phyloP scores from a whole-genome alignment of 2,888 invertebrate genomes.

The Lycaena phlaeas region DNA sequence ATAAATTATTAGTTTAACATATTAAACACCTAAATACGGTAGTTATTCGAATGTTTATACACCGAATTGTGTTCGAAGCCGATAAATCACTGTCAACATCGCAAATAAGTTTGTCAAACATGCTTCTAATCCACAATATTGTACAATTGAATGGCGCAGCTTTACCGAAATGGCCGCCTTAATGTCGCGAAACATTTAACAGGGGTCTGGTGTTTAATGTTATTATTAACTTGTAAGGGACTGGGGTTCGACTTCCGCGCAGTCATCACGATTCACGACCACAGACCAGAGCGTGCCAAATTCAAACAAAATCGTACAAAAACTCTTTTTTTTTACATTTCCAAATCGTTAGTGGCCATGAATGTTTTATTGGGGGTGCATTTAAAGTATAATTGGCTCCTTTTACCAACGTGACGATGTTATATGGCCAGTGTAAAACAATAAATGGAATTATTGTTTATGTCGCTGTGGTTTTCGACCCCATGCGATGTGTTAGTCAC shows the following conservation, averaged over 20 bases:
- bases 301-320: conserved; percentile 19
- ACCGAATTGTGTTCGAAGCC: no score
- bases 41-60: no score
- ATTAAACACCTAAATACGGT: no score
- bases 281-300: conserved; percentile 48
- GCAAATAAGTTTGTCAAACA: conserved; percentile 57
- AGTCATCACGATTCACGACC: conserved; percentile 46
- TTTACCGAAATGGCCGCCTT: conserved; percentile 50
- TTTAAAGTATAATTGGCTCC: conserved; percentile 49
- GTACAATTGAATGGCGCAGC: conserved; percentile 47
- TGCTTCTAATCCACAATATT: conserved; percentile 42
- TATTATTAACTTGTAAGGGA: conserved; percentile 65
- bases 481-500: conserved; percentile 49
- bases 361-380: conserved; percentile 64
- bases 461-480: conserved; percentile 46
- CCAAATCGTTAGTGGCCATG: conserved; percentile 40
- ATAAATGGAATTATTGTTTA: conserved; percentile 64
- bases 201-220: conserved; percentile 60
- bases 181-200: conserved; percentile 62
- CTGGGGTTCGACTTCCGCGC: conserved; percentile 60
- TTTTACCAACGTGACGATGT: conserved; percentile 46
- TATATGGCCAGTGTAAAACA: conserved; percentile 66
- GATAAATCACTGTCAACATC: conserved; percentile 48
- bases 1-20: no score
- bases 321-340: conserved; percentile 30